Percentiles rank a stretch among this genome's conserved stretches.
Evolutionary conservation across 2,888 invertebrate genomes (phyloP).

Genomic region (Acleris sparsana): DNA sequence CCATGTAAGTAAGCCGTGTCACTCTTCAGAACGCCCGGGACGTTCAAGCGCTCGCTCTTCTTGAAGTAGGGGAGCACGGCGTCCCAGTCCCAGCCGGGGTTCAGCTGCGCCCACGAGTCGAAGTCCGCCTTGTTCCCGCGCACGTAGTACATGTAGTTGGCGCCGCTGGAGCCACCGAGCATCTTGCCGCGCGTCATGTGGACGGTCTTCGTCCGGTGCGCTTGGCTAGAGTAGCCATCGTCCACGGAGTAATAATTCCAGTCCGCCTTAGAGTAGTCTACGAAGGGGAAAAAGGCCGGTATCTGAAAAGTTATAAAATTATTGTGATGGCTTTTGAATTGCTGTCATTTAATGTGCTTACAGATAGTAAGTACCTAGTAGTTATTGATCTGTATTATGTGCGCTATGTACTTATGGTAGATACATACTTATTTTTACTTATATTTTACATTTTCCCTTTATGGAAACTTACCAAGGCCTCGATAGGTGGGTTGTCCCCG

Average conservation of each 20-base stretch:
- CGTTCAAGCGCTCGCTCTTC: conserved; percentile 28
- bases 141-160: conserved; percentile 85
- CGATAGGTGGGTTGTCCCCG: no score
- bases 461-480: no score
- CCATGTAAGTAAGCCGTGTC: conserved; percentile 19
- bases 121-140: conserved; percentile 84
- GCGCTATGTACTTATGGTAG: no score
- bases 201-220: conserved; percentile 30
- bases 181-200: conserved; percentile 82
- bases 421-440: no score
- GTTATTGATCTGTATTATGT: no score
- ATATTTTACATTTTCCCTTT: no score
- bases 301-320: neutral
- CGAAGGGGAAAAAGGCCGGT: conserved; percentile 5
- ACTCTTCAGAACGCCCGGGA: conserved; percentile 11
- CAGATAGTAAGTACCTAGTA: no score
- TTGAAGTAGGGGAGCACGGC: conserved; percentile 56
- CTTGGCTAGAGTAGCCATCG: conserved; percentile 34
- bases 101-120: conserved; percentile 67
- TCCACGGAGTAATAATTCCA: conserved; percentile 34
- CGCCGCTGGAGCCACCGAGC: conserved; percentile 83
- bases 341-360: no score
- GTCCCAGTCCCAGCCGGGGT: conserved; percentile 83
- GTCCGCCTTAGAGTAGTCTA: conserved; percentile 12
- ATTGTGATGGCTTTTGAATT: no score